Base-by-base conservation (phyloP, 2,888 invertebrate species). In the Drosophila mimica region DNA sequence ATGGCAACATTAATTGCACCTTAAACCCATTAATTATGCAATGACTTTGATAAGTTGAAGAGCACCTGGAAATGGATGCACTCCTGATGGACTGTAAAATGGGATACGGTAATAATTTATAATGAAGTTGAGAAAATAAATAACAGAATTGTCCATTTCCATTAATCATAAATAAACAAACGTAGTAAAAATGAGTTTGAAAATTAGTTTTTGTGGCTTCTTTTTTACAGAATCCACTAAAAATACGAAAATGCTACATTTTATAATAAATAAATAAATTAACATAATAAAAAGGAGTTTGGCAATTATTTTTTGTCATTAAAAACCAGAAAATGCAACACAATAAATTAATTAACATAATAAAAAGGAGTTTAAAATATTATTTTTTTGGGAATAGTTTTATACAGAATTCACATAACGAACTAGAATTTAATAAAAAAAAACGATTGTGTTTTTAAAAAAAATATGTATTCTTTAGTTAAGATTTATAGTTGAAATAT, bases 1-100 rank as follows among this genome's bases (percentile, higher is more conserved):
- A 49, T 13, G 66, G 36, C 40, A 62, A 40, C 31, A 51, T 67
- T 66, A 49, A 75, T 61, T 61, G 46, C 43, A n/a, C 17, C 53
- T 31, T n/a, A 38, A 28, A 4, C 40, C 9, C 51, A 69, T 57
- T 33, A 57, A 56, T 25, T 28, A n/a, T 70, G 17, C 54, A 28
- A 17, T 17, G 28, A 28, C 28, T 49, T 49, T 49, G 28, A 54
- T 13, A 31, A n/a, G 20, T 33, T 33, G 17, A 9, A 2, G 5
- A 17, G 43, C 43, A 46, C 38, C 66, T 38, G 66, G 49, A 49
- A 65, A n/a, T 1, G 31, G 65, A 49, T 17, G 25, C 40, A 30
- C 0, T 36, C 53, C 11, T 30, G 33, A 53, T 54, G 33, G 67
- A 68, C 46, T 30, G 17, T 9, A n/a, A 54, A 25, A 6, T 17